phyloP scores from a whole-genome alignment of 2,113 vertebrate genomes.

The Circaetus cinerascens region DNA sequence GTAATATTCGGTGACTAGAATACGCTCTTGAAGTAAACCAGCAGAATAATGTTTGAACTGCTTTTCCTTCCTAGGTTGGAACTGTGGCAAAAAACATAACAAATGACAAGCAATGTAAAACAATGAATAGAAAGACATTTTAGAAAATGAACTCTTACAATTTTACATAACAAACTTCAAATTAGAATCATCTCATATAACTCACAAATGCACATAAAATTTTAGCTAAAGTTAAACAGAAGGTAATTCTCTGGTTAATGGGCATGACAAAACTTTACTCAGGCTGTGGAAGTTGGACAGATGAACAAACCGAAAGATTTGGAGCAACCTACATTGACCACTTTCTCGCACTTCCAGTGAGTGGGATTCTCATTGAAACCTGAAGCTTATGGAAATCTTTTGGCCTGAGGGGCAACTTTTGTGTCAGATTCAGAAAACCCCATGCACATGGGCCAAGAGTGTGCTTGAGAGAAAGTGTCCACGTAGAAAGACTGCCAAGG shows the following conservation, averaged over 20 bases:
- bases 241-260: background rate
- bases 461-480: background rate
- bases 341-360: background rate
- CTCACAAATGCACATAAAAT: background rate
- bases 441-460: background rate
- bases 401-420: background rate
- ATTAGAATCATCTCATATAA: background rate
- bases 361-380: background rate
- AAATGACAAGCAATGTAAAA: background rate
- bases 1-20: background rate
- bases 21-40: background rate
- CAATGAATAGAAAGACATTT: background rate
- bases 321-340: background rate
- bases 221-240: background rate
- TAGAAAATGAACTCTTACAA: background rate
- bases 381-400: background rate
- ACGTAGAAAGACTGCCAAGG: background rate
- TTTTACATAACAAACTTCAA: background rate
- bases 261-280: background rate
- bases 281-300: background rate
- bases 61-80: background rate
- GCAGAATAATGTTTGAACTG: background rate
- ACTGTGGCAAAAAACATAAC: background rate
- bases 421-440: background rate
- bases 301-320: background rate